Base-by-base conservation (phyloP, 2,797 vertebrate genomes). In the Nasua narica region DNA sequence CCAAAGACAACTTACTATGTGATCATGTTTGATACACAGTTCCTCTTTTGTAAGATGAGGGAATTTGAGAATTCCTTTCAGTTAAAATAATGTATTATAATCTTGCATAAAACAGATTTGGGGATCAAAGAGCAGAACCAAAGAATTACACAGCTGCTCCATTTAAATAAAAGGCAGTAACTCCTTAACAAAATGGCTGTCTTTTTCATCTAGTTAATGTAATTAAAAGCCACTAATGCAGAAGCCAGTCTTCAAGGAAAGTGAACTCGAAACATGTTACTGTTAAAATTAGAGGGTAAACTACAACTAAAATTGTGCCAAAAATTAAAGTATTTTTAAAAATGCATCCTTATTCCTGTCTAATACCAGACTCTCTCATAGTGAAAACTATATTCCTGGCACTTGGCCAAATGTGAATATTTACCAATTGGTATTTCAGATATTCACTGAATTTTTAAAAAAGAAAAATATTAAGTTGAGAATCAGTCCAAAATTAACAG, bases 341-440 rank as follows among this genome's bases (percentile, higher is more conserved):
- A 90, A 94, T 62, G 2, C 18, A 90, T 37, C 15, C 48, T 95
- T 81, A 87, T 74, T 91, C 25, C 18, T 91, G 85, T 50, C n/a
- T 62, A 90, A 43, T 79, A 78, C 40, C 32, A 87, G 48, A 87
- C 74, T 94, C 43, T 52, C 52, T 52, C 37, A 79, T 2, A 85
- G 21, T 81, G 96, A 84, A 85, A 96, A 93, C 14, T 81, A 4
- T 84, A 82, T 60, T 91, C n/a, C 54, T 96, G 52, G 58, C 32
- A 87, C 70, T 76, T 87, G 40, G 32, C 8, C 72, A 91, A 90
- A n/a, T 92, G 50, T 89, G 46, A 84, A 76, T 52, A 43, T 79
- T 94, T 95, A 85, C 19, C 94, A 96, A 86, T 69, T 90, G 29
- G 19, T 90, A 95, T 77, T 82, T 85, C 52, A 92, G 94, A 67